Evolutionary conservation across 2,797 vertebrate genomes (phyloP).

Genomic region (Melanotaenia trifasciata): DNA sequence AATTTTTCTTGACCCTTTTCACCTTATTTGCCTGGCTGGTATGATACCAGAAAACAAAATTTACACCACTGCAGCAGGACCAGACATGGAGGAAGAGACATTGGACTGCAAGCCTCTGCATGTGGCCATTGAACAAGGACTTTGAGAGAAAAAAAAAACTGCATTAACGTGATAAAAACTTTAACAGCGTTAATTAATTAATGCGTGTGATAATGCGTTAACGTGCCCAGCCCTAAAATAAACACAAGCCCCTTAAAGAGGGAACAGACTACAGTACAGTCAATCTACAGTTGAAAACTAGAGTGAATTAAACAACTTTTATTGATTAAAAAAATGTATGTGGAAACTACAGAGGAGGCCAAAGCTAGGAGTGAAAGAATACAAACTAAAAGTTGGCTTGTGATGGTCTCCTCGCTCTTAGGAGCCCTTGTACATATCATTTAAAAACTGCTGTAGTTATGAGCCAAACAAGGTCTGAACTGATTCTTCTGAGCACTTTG

Average conservation of each 20-base stretch:
- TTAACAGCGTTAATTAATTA: no score
- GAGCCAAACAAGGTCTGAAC: background rate
- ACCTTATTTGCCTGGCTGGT: no score
- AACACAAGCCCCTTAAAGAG: background rate
- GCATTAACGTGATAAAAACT: no score
- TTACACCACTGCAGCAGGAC: no score
- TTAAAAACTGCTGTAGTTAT: conserved; percentile 6
- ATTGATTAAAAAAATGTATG: background rate
- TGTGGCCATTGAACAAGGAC: no score
- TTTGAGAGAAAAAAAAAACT: no score
- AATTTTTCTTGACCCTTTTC: background rate
- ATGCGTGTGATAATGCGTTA: no score
- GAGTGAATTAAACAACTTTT: background rate
- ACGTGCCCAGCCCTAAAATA: background rate
- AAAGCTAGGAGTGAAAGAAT: background rate
- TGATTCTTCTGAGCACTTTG: background rate
- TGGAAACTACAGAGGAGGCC: background rate
- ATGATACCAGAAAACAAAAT: no score
- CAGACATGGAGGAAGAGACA: no score
- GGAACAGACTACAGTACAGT: background rate
- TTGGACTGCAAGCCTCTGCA: no score
- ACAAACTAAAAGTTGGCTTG: background rate
- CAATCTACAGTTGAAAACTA: background rate
- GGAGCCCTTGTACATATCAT: background rate
- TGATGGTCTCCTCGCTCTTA: background rate